Conservation (phyloP, 1,140 invertebrate species). For the Plutomurus gul region DNA sequence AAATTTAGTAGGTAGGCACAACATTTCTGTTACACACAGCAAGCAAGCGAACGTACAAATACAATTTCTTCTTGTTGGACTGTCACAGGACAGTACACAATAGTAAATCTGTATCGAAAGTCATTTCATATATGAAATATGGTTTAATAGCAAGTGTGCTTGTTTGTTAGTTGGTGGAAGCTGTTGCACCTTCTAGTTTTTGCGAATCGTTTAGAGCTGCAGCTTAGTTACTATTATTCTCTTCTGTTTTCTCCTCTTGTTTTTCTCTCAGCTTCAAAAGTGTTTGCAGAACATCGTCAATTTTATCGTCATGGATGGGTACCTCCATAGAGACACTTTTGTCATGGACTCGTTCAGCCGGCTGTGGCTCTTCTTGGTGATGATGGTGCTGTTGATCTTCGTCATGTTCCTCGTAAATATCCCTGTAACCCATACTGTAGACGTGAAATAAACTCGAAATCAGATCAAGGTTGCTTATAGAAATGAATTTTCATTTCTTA, state of each 20-base stretch:
- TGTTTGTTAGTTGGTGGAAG: too few relatives aligned
- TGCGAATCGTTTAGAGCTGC: too few relatives aligned
- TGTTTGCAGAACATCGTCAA: conserved; percentile 51
- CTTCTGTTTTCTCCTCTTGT: background rate
- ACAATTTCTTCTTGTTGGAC: too few relatives aligned
- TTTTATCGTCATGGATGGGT: conserved; percentile 50
- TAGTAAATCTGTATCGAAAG: too few relatives aligned
- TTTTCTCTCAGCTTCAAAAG: conserved; percentile 42
- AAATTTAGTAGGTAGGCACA: too few relatives aligned
- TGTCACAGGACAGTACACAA: too few relatives aligned
- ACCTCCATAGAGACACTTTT: conserved; percentile 53
- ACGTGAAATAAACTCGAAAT: background rate
- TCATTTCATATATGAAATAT: too few relatives aligned
- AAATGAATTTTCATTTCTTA: background rate
- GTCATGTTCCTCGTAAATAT: conserved; percentile 41
- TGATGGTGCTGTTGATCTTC: conserved; percentile 29
- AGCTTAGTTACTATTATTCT: background rate
- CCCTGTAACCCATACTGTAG: conserved; percentile 22
- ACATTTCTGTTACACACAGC: too few relatives aligned
- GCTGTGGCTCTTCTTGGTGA: background rate
- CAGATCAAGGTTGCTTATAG: background rate
- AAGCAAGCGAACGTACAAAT: too few relatives aligned
- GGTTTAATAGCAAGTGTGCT: too few relatives aligned
- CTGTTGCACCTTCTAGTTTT: too few relatives aligned
- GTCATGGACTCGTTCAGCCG: conserved; percentile 30